Percentiles rank a stretch among this genome's conserved stretches.
Evolutionary conservation across 1,140 invertebrate genomes (phyloP).

Genomic region (Neodiprion fabricii): DNA sequence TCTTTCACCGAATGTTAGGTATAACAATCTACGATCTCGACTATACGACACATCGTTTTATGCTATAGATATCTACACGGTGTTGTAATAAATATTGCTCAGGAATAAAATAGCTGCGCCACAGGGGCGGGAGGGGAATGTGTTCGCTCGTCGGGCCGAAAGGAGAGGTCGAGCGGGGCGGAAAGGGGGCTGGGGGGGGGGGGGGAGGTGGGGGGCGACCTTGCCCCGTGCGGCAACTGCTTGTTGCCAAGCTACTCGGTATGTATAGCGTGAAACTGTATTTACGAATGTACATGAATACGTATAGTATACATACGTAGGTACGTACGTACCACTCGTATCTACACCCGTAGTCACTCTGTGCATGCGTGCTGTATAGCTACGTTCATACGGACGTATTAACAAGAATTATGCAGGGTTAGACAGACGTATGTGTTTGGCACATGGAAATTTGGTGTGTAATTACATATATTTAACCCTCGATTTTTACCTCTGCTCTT

Average conservation of each 20-base stretch:
- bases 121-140: background rate
- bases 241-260: conserved; percentile 59
- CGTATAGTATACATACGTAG: conserved; percentile 22
- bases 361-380: no score
- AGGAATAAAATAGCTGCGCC: conserved; percentile 51
- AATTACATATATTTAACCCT: no score
- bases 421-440: background rate
- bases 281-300: conserved; percentile 29
- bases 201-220: conserved; percentile 50
- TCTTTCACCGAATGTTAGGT: no score
- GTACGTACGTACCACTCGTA: background rate
- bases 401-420: background rate
- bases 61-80: conserved; percentile 34
- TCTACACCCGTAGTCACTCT: no score
- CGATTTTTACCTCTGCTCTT: background rate
- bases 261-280: conserved; percentile 42
- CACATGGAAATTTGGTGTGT: background rate
- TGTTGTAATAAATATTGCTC: conserved; percentile 57
- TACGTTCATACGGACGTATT: no score
- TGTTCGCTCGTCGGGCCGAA: no score
- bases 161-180: background rate
- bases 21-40: no score
- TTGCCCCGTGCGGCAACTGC: conserved; percentile 54
- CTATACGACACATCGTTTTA: background rate
- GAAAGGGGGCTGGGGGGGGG: background rate